Evolutionary conservation across 1,140 invertebrate species (phyloP).

Genomic region (Cepaea nemoralis): DNA sequence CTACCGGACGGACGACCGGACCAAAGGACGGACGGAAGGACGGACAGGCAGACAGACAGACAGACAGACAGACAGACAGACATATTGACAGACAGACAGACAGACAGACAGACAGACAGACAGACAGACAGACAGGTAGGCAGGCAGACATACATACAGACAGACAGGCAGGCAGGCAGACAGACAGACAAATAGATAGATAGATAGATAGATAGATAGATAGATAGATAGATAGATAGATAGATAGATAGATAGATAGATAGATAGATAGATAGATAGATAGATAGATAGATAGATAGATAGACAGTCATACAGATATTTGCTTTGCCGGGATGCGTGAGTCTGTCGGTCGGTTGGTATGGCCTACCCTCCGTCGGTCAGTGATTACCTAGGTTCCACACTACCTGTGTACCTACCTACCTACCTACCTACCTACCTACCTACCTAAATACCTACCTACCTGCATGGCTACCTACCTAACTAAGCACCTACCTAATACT

Average conservation of each 20-base stretch:
- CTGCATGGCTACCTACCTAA: no score
- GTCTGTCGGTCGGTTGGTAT: no score
- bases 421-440: no score
- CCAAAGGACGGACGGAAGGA: no score
- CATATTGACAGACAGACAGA: constrained; percentile 18
- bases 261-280: background rate
- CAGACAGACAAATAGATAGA: background rate
- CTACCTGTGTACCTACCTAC: no score
- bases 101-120: constrained; percentile 5
- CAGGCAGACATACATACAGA: background rate
- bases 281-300: background rate
- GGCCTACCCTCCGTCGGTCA: no score
- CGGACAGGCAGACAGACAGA: background rate
- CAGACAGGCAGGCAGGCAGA: background rate
- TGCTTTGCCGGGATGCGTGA: no score
- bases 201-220: background rate
- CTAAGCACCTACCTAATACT: no score
- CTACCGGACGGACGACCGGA: no score
- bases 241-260: background rate
- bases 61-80: constrained; percentile 8
- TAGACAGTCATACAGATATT: no score
- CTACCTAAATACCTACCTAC: no score
- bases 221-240: constrained; percentile 2
- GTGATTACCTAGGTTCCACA: no score
- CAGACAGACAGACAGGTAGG: background rate